phyloP scores from a whole-genome alignment of 2,797 vertebrate genomes.

The Syngnathus rostellatus region DNA sequence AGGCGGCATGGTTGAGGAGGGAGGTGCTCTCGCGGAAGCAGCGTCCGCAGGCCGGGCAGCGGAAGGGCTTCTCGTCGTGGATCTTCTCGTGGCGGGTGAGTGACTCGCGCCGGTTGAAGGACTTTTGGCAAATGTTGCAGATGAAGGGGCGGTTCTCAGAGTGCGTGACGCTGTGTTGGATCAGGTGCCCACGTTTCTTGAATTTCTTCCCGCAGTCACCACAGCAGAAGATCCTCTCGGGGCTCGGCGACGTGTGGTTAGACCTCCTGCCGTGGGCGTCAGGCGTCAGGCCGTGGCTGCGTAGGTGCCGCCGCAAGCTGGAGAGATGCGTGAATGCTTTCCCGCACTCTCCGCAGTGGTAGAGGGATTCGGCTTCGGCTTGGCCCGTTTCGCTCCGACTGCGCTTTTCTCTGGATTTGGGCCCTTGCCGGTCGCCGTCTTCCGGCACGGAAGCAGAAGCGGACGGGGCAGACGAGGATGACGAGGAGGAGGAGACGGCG shows the following conservation, averaged over 20 bases:
- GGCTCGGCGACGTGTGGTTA: slow-evolving; percentile 67
- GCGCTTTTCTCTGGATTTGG: slow-evolving; percentile 64
- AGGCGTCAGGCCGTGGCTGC: slow-evolving; percentile 78
- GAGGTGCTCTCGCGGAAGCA: slow-evolving; percentile 77
- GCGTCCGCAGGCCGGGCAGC: slow-evolving; percentile 82
- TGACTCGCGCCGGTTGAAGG: slow-evolving; percentile 88
- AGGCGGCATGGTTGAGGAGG: slow-evolving; percentile 73
- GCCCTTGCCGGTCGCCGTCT: slow-evolving; percentile 64
- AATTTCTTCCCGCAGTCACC: slow-evolving; percentile 85
- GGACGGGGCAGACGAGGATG: slow-evolving; percentile 69
- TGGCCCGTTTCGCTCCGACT: slow-evolving; percentile 48
- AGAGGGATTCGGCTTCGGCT: slow-evolving; percentile 73
- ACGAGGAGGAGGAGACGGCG: slow-evolving; percentile 59
- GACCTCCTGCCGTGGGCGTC: slow-evolving; percentile 61
- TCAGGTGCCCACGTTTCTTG: slow-evolving; percentile 87
- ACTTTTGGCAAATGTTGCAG: slow-evolving; percentile 83
- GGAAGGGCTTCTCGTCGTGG: slow-evolving; percentile 83
- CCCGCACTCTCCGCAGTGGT: slow-evolving; percentile 85
- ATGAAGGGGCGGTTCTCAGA: slow-evolving; percentile 82
- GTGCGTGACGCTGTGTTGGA: slow-evolving; percentile 87
- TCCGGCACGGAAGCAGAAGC: slow-evolving; percentile 70
- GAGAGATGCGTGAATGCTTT: slow-evolving; percentile 88
- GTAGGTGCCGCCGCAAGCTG: slow-evolving; percentile 86
- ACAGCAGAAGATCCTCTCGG: slow-evolving; percentile 79
- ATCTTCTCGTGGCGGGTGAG: slow-evolving; percentile 89